Evolutionary conservation across 2,797 vertebrate species (phyloP).

Genomic region (Dallia pectoralis): DNA sequence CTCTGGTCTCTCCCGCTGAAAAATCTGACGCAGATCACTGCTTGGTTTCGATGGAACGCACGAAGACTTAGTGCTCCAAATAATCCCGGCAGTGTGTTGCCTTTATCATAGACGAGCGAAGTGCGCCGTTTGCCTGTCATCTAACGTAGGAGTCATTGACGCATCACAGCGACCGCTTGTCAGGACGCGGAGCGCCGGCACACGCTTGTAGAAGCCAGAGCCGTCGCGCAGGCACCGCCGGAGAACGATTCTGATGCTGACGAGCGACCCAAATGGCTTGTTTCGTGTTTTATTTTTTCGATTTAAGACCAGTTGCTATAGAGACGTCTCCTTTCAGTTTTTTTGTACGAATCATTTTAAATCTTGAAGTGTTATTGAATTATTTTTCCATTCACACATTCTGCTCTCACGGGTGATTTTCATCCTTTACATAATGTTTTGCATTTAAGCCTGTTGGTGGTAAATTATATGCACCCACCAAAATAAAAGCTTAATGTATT

Average conservation of each 20-base stretch:
- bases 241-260: slow-evolving; percentile 37
- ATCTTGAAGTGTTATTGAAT: slow-evolving; percentile 46
- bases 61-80: slow-evolving; percentile 46
- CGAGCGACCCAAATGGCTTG: slow-evolving; percentile 36
- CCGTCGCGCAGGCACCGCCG: slow-evolving; percentile 53
- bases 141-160: slow-evolving; percentile 52
- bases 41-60: slow-evolving; percentile 56
- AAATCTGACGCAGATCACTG: slow-evolving; percentile 43
- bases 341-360: slow-evolving; percentile 39
- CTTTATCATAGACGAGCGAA: slow-evolving; percentile 50
- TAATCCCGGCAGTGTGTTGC: slow-evolving; percentile 56
- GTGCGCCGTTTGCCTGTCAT: slow-evolving; percentile 46
- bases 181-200: slow-evolving; percentile 34
- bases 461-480: slow-evolving; percentile 82
- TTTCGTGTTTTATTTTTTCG: slow-evolving; percentile 24
- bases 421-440: slow-evolving; percentile 72
- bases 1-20: slow-evolving; percentile 32
- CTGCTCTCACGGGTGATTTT: slow-evolving; percentile 76
- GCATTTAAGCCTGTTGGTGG: slow-evolving; percentile 81
- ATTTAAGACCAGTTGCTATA: slow-evolving; percentile 13
- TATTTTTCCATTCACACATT: slow-evolving; percentile 66
- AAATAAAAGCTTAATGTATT: slow-evolving; percentile 76
- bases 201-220: slow-evolving; percentile 29
- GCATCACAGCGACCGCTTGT: slow-evolving; percentile 48
- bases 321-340: slow-evolving; percentile 47